These are phyloP conservation scores for Meiosimyza platycephala DNA, from an alignment of 2,888 invertebrate species.

Conservation along the genomic window DNA sequence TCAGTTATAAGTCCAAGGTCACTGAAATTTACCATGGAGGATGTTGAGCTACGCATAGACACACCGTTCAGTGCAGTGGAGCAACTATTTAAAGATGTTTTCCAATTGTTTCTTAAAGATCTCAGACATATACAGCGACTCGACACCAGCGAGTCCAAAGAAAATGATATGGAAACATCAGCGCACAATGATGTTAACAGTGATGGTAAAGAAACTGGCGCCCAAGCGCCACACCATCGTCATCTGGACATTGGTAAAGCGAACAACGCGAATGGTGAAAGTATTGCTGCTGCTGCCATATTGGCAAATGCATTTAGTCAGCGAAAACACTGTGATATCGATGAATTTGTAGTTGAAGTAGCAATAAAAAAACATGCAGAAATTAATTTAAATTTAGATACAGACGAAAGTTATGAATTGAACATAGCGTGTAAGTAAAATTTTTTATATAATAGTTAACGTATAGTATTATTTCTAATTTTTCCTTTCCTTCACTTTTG, in stretches of 20 bases:
- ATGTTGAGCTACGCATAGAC: slow-evolving; percentile 59
- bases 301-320: slow-evolving; percentile 52
- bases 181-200: not conserved
- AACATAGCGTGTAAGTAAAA: slow-evolving; percentile 68
- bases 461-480: not conserved
- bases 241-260: slow-evolving; percentile 16
- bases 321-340: slow-evolving; percentile 58
- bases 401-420: slow-evolving; percentile 82
- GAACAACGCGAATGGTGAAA: slow-evolving; percentile 38
- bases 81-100: slow-evolving; percentile 57
- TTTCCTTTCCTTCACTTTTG: not conserved
- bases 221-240: slow-evolving; percentile 19
- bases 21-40: slow-evolving; percentile 68
- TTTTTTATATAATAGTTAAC: not conserved
- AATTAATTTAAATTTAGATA: slow-evolving; percentile 73
- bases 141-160: slow-evolving; percentile 46
- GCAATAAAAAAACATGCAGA: slow-evolving; percentile 71
- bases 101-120: slow-evolving; percentile 62
- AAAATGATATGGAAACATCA: slow-evolving; percentile 15
- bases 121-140: slow-evolving; percentile 62
- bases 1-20: slow-evolving; percentile 76
- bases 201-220: slow-evolving; percentile 23
- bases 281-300: slow-evolving; percentile 42
- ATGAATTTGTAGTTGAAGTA: slow-evolving; percentile 66
- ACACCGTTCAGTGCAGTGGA: slow-evolving; percentile 60